Percentiles rank a stretch among this genome's conserved stretches.
phyloP scores from a whole-genome alignment of 2,888 invertebrate genomes.

The Dilophus febrilis region DNA sequence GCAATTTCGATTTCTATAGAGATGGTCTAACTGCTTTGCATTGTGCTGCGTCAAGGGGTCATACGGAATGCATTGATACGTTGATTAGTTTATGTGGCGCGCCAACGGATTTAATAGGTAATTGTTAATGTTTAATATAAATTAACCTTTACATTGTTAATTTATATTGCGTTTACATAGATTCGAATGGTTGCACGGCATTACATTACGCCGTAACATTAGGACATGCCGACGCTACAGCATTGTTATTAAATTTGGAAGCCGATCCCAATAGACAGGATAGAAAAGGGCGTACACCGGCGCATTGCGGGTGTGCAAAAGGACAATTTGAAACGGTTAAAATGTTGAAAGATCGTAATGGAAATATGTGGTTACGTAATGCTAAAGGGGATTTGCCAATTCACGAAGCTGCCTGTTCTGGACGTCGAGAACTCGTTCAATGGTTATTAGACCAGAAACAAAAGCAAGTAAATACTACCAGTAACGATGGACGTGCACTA shows the following conservation, averaged over 20 bases:
- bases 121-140: neutral
- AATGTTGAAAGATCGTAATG: constrained; percentile 51
- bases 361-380: constrained; percentile 83
- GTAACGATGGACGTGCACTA: constrained; percentile 83
- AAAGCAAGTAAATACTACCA: constrained; percentile 69
- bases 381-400: constrained; percentile 87
- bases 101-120: constrained; percentile 57
- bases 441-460: constrained; percentile 76
- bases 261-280: constrained; percentile 89
- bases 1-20: constrained; percentile 34
- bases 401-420: constrained; percentile 90
- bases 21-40: constrained; percentile 92
- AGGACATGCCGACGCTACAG: constrained; percentile 88
- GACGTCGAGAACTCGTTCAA: constrained; percentile 69
- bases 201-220: constrained; percentile 92
- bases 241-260: constrained; percentile 70
- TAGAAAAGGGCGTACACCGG: constrained; percentile 78
- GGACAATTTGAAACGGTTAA: constrained; percentile 71
- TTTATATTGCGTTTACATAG: constrained; percentile 26
- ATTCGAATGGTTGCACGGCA: constrained; percentile 90
- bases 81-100: constrained; percentile 77
- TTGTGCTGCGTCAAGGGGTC: constrained; percentile 92
- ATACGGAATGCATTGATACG: constrained; percentile 79
- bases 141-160: too few relatives aligned
- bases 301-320: constrained; percentile 89